Evolutionary conservation across 2,888 invertebrate species (phyloP).

Genomic region (Trimorus sp.): DNA sequence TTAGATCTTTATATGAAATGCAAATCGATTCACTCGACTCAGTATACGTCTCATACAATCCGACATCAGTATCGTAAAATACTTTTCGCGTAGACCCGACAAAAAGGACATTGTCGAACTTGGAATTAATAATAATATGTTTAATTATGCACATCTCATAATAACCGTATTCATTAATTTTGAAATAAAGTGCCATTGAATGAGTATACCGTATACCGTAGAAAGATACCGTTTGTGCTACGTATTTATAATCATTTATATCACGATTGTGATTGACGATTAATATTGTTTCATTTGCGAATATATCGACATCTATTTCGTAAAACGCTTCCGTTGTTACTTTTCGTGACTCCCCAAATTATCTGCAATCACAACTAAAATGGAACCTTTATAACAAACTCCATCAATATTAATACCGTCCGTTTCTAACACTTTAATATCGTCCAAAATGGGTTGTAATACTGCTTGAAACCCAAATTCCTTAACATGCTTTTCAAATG

Average conservation of each 20-base stretch:
- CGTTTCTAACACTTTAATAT: conserved; percentile 25
- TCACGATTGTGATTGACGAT: conserved; percentile 14
- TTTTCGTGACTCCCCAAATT: conserved; percentile 37
- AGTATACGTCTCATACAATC: conserved; percentile 12
- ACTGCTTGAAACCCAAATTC: conserved; percentile 19
- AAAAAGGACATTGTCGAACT: conserved; percentile 10
- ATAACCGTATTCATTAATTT: conserved; percentile 14
- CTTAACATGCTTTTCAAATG: conserved; percentile 30
- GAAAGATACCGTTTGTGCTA: not conserved
- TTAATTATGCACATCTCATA: conserved; percentile 20
- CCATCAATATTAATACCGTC: conserved; percentile 13
- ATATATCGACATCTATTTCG: not conserved
- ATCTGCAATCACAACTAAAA: conserved; percentile 23
- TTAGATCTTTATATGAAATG: conserved; percentile 11
- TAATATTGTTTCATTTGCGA: conserved; percentile 1
- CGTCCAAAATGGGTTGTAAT: conserved; percentile 17
- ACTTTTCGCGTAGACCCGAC: conserved; percentile 15
- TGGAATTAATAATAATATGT: conserved; percentile 13
- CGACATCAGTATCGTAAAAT: conserved; percentile 1
- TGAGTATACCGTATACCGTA: conserved; percentile 1
- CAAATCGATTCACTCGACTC: conserved; percentile 14
- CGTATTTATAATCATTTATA: conserved; percentile 21
- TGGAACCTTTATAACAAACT: conserved; percentile 23
- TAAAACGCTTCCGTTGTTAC: conserved; percentile 10
- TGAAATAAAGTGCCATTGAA: conserved; percentile 12